These are phyloP conservation scores for Tipula unca DNA, from an alignment of 2,888 invertebrate genomes.

Conservation along the genomic window DNA sequence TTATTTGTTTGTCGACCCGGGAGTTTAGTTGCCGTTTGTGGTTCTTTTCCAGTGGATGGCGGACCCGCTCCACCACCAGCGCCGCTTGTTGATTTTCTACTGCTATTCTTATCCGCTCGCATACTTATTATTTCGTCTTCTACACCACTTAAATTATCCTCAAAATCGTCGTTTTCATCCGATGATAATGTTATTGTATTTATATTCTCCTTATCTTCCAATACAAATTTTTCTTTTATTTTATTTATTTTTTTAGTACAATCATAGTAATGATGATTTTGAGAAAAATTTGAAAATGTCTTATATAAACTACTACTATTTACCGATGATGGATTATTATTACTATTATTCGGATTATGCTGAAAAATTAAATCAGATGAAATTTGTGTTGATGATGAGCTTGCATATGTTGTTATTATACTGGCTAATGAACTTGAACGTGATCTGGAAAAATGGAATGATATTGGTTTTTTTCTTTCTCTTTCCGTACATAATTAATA, in stretches of 20 bases:
- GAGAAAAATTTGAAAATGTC: not conserved
- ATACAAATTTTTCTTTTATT: slow-evolving; percentile 19
- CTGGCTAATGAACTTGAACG: slow-evolving; percentile 37
- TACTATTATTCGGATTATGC: slow-evolving; percentile 31
- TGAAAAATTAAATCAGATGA: slow-evolving; percentile 36
- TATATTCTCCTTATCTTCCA: slow-evolving; percentile 25
- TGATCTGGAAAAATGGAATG: slow-evolving; percentile 31
- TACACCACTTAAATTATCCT: not conserved
- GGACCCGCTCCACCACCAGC: slow-evolving; percentile 32
- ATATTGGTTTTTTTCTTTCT: not conserved
- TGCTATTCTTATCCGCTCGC: not conserved
- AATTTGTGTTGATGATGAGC: slow-evolving; percentile 39
- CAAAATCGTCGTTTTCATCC: slow-evolving; percentile 17
- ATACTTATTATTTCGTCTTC: not conserved
- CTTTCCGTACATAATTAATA: not conserved
- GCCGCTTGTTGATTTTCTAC: not conserved
- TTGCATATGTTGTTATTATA: slow-evolving; percentile 42
- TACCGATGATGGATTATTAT: not conserved
- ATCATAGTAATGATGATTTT: not conserved
- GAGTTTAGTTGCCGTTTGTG: slow-evolving; percentile 36
- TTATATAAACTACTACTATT: not conserved
- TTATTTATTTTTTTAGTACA: slow-evolving; percentile 25
- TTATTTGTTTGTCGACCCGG: slow-evolving; percentile 78
- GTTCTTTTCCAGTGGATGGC: slow-evolving; percentile 30
- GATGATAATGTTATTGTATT: slow-evolving; percentile 20